Evolutionary conservation across 2,113 vertebrate genomes (phyloP), one percentile per base, ranked within the genome.

Genomic region (Percopsis transmontana): DNA sequence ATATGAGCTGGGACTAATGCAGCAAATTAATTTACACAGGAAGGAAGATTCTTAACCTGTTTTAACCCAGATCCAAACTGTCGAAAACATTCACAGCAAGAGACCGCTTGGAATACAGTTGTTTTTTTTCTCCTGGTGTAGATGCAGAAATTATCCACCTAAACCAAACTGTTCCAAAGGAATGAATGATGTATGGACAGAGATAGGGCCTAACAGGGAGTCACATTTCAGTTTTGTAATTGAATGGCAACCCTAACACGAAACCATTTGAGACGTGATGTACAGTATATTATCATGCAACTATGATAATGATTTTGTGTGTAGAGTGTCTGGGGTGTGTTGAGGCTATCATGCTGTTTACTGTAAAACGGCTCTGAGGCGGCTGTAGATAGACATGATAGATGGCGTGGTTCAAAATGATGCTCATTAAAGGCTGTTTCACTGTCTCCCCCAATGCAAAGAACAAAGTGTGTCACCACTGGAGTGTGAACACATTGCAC

Each of bases 1-100:
- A 76, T 70, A 80, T 66, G 79, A 86, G 76, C 64, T 62, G 19
- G 51, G 66, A 18, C 73, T 76, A 59, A 63, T 76, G 38, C 54
- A 62, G 44, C 62, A 51, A 78, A 77, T 82, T 42, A 66, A 78
- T 80, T 66, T 76, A 61, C 57, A 63, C 51, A 47, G 52, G 27
- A 16, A 58, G 65, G 59, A 73, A 77, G 54, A 79, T 80, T 78
- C 3, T 71, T 70, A 74, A 76, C 60, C 57, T 59, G 64, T 59
- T 77, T 74, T 74, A 68, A 62, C 66, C 58, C 58, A 58, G 23
- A 48, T 65, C 58, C 21, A 23, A 15, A 1, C 66, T 76, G 58
- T 62, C 38, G 47, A n/a, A 53, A 72, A 33, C 27, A 5, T 33
- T 33, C 6, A 33, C 5, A 33, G 27, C 4, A 33, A 33, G 5